Evolutionary conservation across 1,140 invertebrate genomes (phyloP).

Genomic region (Trigoniulus corallinus): DNA sequence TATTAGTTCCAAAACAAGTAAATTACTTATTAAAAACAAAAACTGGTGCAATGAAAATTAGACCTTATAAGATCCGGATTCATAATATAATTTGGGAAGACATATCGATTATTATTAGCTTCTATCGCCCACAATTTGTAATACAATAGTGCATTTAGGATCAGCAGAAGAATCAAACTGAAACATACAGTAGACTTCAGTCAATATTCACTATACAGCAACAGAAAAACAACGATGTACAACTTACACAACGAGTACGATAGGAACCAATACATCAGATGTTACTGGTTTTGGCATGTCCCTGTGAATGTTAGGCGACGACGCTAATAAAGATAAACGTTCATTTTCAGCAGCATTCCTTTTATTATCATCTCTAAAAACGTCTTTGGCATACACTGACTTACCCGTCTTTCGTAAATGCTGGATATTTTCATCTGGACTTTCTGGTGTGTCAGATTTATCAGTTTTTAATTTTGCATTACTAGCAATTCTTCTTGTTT

Average conservation of each 20-base stretch:
- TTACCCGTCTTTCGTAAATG: too few species aligned
- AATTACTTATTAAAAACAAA: constrained; percentile 27
- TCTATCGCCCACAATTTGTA: constrained; percentile 56
- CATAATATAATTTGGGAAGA: constrained; percentile 22
- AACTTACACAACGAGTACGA: constrained; percentile 14
- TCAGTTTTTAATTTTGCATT: too few species aligned
- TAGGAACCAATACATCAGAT: constrained; percentile 12
- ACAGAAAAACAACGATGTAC: background rate
- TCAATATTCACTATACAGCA: too few species aligned
- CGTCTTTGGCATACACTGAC: background rate
- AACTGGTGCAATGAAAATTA: constrained; percentile 1
- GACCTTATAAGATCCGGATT: constrained; percentile 39
- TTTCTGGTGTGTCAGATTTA: too few species aligned
- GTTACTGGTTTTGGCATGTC: too few species aligned
- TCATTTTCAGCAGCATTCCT: background rate
- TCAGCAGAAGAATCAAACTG: constrained; percentile 34
- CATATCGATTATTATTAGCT: constrained; percentile 18
- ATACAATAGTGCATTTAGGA: constrained; percentile 60
- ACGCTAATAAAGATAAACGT: background rate
- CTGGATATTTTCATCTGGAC: too few species aligned
- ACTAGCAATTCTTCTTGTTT: too few species aligned
- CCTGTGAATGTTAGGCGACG: too few species aligned
- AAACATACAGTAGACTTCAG: constrained; percentile 1
- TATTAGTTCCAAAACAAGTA: background rate
- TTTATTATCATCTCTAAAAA: background rate